phyloP scores from a whole-genome alignment of 1,140 invertebrate genomes.

The Scaptomyza hsui region DNA sequence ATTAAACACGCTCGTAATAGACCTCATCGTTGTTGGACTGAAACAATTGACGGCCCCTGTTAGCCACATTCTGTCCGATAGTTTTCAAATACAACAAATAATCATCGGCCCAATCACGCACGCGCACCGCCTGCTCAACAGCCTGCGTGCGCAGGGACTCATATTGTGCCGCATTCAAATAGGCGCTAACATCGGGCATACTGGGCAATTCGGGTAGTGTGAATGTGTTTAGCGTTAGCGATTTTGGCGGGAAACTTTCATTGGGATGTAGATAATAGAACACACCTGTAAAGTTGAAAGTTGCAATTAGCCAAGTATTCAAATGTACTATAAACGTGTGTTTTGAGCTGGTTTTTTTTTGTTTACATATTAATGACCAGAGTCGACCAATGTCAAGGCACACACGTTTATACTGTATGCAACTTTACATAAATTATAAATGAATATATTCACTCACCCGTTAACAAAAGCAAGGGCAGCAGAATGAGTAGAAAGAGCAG shows the following conservation, averaged over 20 bases:
- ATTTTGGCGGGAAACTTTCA: slow-evolving; percentile 79
- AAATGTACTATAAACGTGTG: slow-evolving; percentile 7
- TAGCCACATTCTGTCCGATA: slow-evolving; percentile 73
- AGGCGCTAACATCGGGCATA: slow-evolving; percentile 59
- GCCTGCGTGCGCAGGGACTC: slow-evolving; percentile 62
- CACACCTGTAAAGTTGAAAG: slow-evolving; percentile 69
- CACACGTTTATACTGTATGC: slow-evolving; percentile 43
- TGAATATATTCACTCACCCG: slow-evolving; percentile 81
- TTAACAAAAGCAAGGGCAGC: slow-evolving; percentile 84
- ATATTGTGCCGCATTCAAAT: slow-evolving; percentile 67
- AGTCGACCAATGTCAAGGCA: slow-evolving; percentile 44
- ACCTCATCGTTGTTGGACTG: slow-evolving; percentile 57
- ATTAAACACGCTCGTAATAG: slow-evolving; percentile 77
- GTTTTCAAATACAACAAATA: slow-evolving; percentile 76
- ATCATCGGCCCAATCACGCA: slow-evolving; percentile 78
- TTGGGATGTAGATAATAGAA: slow-evolving; percentile 83
- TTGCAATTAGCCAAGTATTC: slow-evolving; percentile 13
- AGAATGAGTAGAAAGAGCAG: slow-evolving; percentile 82
- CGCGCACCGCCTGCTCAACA: slow-evolving; percentile 64
- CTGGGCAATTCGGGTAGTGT: slow-evolving; percentile 69
- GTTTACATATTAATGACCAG: too few relatives aligned
- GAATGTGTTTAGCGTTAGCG: slow-evolving; percentile 56
- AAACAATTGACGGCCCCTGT: slow-evolving; percentile 69
- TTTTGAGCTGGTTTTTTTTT: too few relatives aligned
- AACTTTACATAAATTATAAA: slow-evolving; percentile 41